These are phyloP conservation scores for Ivindomyrus marchei DNA, from an alignment of 2,113 vertebrate species.

Conservation along the genomic window DNA sequence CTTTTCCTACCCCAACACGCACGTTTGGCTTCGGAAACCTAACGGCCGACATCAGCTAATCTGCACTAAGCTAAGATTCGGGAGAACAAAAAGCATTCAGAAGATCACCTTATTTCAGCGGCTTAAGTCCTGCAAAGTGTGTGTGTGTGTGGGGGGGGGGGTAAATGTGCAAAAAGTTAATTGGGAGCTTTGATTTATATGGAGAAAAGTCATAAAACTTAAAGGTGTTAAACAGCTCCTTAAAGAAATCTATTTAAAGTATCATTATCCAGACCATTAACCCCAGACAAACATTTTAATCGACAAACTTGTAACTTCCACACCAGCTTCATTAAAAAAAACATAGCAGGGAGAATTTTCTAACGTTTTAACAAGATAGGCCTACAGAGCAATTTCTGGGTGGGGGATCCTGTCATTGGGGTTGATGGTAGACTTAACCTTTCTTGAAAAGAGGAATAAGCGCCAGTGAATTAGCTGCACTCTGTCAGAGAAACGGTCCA, in stretches of 20 bases:
- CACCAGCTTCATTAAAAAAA: background rate
- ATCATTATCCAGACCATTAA: background rate
- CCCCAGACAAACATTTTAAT: background rate
- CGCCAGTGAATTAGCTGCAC: background rate
- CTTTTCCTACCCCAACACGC: background rate
- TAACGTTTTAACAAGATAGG: background rate
- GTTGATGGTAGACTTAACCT: no score
- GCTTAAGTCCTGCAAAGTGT: no score
- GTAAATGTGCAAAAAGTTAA: background rate
- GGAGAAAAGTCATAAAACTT: background rate
- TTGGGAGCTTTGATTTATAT: background rate
- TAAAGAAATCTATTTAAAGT: background rate
- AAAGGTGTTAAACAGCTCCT: background rate
- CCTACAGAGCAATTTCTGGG: background rate
- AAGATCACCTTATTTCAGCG: background rate
- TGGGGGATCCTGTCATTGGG: no score
- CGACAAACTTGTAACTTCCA: background rate
- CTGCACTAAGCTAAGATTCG: no score
- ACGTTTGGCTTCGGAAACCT: no score
- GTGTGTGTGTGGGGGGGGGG: background rate
- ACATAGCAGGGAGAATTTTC: background rate
- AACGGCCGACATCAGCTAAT: background rate
- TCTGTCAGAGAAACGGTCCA: background rate
- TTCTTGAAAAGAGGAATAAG: background rate
- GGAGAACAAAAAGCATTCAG: background rate